These are phyloP conservation scores for Psococerastis gibbosa DNA, from an alignment of 2,888 invertebrate species.

Conservation along the genomic window DNA sequence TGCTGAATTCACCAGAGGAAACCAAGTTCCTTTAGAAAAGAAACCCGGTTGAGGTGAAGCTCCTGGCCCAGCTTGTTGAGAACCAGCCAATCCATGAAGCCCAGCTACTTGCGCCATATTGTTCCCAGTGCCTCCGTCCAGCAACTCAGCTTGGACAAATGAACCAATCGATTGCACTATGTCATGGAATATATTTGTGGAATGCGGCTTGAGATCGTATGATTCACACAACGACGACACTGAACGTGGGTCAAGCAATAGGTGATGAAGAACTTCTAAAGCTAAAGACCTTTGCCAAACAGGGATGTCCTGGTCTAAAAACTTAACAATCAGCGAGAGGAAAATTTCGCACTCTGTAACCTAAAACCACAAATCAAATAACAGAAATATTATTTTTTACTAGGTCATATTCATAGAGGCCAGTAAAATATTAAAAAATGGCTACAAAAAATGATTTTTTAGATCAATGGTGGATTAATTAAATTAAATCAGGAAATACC, in stretches of 20 bases:
- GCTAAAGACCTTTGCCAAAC: constrained; percentile 92
- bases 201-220: constrained; percentile 88
- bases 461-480: constrained; percentile 5
- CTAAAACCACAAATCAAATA: constrained; percentile 29
- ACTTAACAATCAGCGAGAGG: constrained; percentile 87
- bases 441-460: constrained; percentile 3
- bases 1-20: constrained; percentile 69
- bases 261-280: constrained; percentile 85
- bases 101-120: no score
- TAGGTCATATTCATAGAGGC: constrained; percentile 12
- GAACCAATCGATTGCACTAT: constrained; percentile 84
- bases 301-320: constrained; percentile 91
- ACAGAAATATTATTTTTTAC: no score
- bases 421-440: constrained; percentile 8
- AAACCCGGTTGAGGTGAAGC: constrained; percentile 80
- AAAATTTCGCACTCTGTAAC: constrained; percentile 98
- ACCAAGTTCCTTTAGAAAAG: constrained; percentile 79
- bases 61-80: constrained; percentile 38
- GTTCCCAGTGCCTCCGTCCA: no score
- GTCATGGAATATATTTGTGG: constrained; percentile 84
- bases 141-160: no score
- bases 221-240: constrained; percentile 83
- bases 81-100: no score
- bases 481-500: no score
- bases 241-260: constrained; percentile 74